Evolutionary conservation across 2,113 vertebrate genomes (phyloP).

Genomic region (Prunella himalayana): DNA sequence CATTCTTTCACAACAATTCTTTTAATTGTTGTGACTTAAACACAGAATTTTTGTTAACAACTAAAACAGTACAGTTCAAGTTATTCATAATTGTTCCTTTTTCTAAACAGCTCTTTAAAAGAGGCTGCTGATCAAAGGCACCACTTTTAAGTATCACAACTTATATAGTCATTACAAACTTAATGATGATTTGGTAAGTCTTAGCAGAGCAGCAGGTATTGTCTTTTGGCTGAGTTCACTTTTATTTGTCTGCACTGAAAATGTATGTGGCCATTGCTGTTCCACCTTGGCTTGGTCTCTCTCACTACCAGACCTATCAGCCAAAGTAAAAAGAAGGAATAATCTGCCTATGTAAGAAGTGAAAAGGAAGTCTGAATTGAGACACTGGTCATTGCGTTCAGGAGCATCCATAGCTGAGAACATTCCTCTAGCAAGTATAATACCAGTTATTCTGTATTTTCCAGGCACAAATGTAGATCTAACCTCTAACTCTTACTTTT

Average conservation of each 20-base stretch:
- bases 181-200: background rate
- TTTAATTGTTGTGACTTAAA: background rate
- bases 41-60: background rate
- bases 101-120: background rate
- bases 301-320: background rate
- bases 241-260: background rate
- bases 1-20: no score
- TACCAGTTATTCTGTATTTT: background rate
- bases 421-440: rapidly evolving
- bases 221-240: background rate
- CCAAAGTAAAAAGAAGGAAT: background rate
- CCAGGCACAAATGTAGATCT: background rate
- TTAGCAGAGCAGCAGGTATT: background rate
- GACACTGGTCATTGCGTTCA: background rate
- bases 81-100: background rate
- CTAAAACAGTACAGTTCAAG: background rate
- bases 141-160: background rate
- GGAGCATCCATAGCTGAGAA: background rate
- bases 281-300: background rate
- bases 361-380: background rate
- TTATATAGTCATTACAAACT: background rate
- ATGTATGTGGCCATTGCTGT: background rate
- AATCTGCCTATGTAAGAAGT: background rate
- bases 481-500: background rate
- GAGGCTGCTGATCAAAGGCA: background rate